Conservation (phyloP, 1,140 invertebrate genomes). For the Catajapyx aquilonaris region DNA sequence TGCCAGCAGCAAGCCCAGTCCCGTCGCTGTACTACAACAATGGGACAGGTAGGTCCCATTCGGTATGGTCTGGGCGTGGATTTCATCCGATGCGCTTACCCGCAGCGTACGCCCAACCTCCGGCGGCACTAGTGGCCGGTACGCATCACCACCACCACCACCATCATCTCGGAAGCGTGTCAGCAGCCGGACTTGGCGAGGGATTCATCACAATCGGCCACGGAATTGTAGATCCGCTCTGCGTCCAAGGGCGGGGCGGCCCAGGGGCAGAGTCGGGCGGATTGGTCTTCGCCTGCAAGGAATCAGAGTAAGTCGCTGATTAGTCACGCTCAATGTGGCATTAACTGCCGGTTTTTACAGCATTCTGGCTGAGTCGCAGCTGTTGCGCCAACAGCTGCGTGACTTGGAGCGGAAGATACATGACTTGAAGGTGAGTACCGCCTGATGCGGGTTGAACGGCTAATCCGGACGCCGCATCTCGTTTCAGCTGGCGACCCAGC, state of each 20-base stretch:
- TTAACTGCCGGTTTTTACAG: constrained; percentile 14
- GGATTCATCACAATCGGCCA: constrained; percentile 26
- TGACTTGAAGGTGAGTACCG: constrained; percentile 31
- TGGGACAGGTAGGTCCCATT: constrained; percentile 20
- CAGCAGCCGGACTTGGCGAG: constrained; percentile 16
- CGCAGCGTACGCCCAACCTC: too few relatives aligned
- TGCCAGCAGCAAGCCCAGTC: constrained; percentile 29
- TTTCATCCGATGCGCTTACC: too few relatives aligned
- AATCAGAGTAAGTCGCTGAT: too few relatives aligned
- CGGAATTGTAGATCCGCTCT: constrained; percentile 20
- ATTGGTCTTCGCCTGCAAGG: too few relatives aligned
- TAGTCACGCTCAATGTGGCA: too few relatives aligned
- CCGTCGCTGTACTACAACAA: constrained; percentile 27
- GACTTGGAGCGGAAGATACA: constrained; percentile 40
- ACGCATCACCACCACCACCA: too few relatives aligned
- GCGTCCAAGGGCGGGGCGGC: constrained; percentile 11
- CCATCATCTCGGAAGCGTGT: constrained; percentile 6
- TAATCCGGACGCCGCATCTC: constrained; percentile 1
- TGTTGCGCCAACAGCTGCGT: constrained; percentile 37
- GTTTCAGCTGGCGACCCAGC: constrained; percentile 25
- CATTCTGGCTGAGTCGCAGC: constrained; percentile 34
- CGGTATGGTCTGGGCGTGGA: too few relatives aligned
- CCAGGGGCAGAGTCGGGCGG: too few relatives aligned
- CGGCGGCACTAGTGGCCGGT: constrained; percentile 7
- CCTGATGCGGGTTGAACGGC: background rate